Evolutionary conservation across 1,140 invertebrate genomes (phyloP).

Genomic region (Papilio glaucus): DNA sequence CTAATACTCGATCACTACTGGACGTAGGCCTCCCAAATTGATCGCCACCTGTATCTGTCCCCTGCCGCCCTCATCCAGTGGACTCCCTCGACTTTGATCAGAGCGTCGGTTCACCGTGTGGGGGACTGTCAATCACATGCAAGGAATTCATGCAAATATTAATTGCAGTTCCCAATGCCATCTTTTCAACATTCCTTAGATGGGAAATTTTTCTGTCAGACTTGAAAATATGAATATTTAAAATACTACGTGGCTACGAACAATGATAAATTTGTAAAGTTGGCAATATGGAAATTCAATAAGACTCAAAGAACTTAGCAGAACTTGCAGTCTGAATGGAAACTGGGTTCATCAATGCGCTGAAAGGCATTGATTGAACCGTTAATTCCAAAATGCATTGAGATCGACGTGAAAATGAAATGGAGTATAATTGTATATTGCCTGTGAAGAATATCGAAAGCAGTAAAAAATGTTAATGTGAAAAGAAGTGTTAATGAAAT

Average conservation of each 20-base stretch:
- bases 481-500: neutral
- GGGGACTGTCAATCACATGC: too few species aligned
- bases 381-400: neutral
- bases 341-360: conserved; percentile 8
- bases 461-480: neutral
- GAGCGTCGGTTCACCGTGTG: too few species aligned
- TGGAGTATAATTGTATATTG: neutral
- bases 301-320: conserved; percentile 7
- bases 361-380: conserved; percentile 12
- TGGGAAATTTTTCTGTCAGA: too few species aligned
- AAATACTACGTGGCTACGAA: neutral
- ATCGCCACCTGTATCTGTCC: too few species aligned
- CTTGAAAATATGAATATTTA: neutral
- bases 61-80: too few species aligned
- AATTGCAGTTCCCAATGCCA: too few species aligned
- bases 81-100: too few species aligned
- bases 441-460: neutral
- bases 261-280: conserved; percentile 8
- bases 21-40: too few species aligned
- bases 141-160: too few species aligned
- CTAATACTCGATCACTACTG: too few species aligned
- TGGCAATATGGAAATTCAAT: neutral
- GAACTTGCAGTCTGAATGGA: conserved; percentile 6
- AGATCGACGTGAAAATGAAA: neutral
- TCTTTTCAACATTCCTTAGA: too few species aligned